Conservation (phyloP, 92 coral and sea anemone genomes). For the Porites rus region DNA sequence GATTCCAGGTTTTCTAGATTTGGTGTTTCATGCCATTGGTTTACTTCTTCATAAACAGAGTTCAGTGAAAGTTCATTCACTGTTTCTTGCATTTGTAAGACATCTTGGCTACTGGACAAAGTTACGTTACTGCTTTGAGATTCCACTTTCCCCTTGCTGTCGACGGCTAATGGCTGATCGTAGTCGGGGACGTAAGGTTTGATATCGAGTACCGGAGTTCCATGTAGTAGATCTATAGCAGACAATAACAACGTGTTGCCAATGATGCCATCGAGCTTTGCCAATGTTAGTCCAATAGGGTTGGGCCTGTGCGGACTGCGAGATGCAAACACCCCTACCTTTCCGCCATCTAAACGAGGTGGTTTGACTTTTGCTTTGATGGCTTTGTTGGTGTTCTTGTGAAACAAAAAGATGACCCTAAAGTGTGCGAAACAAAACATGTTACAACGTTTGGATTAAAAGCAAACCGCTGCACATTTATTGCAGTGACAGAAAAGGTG, state of each 20-base stretch:
- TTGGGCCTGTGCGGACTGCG: conserved; percentile 85
- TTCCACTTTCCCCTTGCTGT: conserved; percentile 5
- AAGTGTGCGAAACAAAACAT: neutral
- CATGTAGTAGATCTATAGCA: conserved; percentile 74
- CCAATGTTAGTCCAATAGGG: conserved; percentile 77
- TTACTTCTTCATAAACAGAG: neutral
- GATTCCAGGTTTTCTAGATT: neutral
- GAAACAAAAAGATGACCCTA: conserved; percentile 75
- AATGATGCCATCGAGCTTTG: conserved; percentile 59
- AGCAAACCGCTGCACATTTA: neutral
- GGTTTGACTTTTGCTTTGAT: conserved; percentile 71
- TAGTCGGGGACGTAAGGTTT: conserved; percentile 77
- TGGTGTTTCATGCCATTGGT: neutral
- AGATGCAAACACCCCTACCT: conserved; percentile 74
- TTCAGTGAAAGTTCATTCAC: neutral
- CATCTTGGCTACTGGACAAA: neutral
- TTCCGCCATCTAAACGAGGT: conserved; percentile 72
- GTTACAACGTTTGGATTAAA: neutral
- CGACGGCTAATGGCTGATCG: conserved; percentile 48
- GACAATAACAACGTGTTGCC: conserved; percentile 62
- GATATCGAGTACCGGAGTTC: conserved; percentile 75
- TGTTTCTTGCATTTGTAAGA: neutral
- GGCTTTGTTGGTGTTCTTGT: conserved; percentile 67
- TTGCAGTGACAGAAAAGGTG: too few species aligned
- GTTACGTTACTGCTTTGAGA: neutral